Conservation (phyloP, 2,888 invertebrate species). For the Eupithecia insigniata region DNA sequence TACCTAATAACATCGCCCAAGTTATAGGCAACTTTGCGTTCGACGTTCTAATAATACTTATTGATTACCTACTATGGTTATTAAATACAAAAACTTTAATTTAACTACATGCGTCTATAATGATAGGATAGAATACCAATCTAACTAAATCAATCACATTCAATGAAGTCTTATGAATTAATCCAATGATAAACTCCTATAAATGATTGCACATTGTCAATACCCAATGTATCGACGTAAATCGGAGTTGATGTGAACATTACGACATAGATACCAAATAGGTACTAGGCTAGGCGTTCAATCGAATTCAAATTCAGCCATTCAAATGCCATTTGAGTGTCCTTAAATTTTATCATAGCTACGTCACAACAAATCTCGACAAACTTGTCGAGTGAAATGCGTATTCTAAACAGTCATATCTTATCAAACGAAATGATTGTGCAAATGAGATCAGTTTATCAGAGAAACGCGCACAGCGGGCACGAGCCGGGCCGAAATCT, state of each 20-base stretch:
- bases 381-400: slow-evolving; percentile 65
- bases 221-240: slow-evolving; percentile 44
- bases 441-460: slow-evolving; percentile 79
- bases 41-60: no score
- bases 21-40: no score
- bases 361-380: slow-evolving; percentile 79
- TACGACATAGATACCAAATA: slow-evolving; percentile 46
- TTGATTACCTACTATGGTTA: no score
- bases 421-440: slow-evolving; percentile 78
- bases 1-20: no score
- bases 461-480: slow-evolving; percentile 55
- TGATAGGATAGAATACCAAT: background rate
- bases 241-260: slow-evolving; percentile 50
- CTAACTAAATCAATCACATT: slow-evolving; percentile 45
- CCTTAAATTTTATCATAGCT: slow-evolving; percentile 56
- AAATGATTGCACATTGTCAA: slow-evolving; percentile 44
- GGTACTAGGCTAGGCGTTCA: slow-evolving; percentile 14
- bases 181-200: slow-evolving; percentile 53
- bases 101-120: background rate
- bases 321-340: slow-evolving; percentile 44
- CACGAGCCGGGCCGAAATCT: slow-evolving; percentile 52
- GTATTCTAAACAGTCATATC: slow-evolving; percentile 74
- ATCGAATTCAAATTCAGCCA: slow-evolving; percentile 30
- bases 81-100: background rate
- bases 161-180: slow-evolving; percentile 48